Evolutionary conservation across 2,113 vertebrate genomes (phyloP).

Genomic region (Peromyscus californicus): DNA sequence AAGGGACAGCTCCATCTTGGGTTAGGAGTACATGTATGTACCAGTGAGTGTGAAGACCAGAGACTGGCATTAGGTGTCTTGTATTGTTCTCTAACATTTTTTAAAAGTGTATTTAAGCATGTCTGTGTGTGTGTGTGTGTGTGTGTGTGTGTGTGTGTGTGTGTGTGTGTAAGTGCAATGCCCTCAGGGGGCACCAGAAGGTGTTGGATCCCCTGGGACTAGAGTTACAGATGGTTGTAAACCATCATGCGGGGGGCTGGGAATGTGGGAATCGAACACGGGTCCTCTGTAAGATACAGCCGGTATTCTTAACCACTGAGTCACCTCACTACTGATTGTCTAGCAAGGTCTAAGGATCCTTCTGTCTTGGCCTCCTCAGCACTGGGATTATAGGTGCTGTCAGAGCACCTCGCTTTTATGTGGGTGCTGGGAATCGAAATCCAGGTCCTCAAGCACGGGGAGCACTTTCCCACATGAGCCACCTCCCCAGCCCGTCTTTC

Average conservation of each 20-base stretch:
- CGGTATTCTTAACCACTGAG: not conserved
- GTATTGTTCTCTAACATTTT: not conserved
- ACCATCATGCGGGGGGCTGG: not conserved
- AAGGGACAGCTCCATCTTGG: slow-evolving; percentile 78
- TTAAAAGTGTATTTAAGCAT: not conserved
- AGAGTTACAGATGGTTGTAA: not conserved
- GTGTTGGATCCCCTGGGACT: not conserved
- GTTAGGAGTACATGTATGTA: slow-evolving; percentile 72
- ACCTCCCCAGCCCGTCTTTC: not conserved
- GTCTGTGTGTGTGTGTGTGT: not conserved
- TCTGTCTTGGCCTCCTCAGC: not conserved
- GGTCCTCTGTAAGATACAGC: not conserved
- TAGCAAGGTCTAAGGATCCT: not conserved
- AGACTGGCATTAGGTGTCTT: not conserved
- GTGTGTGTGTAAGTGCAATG: not conserved
- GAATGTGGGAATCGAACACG: not conserved
- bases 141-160: not conserved
- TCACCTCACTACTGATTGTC: not conserved
- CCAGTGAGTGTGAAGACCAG: not conserved
- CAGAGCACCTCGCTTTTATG: not conserved
- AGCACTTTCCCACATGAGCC: not conserved
- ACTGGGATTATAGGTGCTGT: not conserved
- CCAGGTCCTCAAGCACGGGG: no score
- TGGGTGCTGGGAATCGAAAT: not conserved
- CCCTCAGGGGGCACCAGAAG: not conserved